Evolutionary conservation across 2,888 invertebrate genomes (phyloP).

Genomic region (Heliconius charithonia): DNA sequence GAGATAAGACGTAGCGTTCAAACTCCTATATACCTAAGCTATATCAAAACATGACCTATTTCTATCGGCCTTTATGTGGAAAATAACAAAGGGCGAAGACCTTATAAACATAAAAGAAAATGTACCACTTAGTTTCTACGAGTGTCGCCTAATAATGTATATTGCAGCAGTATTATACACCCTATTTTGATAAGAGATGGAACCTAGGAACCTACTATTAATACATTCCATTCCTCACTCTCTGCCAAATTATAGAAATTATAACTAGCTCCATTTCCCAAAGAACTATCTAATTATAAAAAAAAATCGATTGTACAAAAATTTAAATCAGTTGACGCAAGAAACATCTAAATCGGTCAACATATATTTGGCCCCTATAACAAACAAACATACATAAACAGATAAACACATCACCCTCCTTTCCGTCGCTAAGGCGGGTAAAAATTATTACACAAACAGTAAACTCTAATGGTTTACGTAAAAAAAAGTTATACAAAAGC

Average conservation of each 20-base stretch:
- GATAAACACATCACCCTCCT: too few species aligned
- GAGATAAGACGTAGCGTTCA: not conserved
- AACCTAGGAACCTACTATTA: too few species aligned
- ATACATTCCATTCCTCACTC: too few species aligned
- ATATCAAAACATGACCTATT: conserved; percentile 21
- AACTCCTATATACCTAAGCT: conserved; percentile 1
- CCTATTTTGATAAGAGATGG: too few species aligned
- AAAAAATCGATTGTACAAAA: too few species aligned
- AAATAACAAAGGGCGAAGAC: conserved; percentile 27
- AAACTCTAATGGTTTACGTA: not conserved
- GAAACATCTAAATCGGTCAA: too few species aligned
- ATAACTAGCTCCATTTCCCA: too few species aligned
- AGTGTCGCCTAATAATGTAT: not conserved
- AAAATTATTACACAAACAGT: not conserved
- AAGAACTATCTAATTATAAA: too few species aligned
- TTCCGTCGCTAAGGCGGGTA: not conserved
- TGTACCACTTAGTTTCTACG: conserved; percentile 12
- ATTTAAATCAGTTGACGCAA: too few species aligned
- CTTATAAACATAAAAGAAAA: conserved; percentile 21
- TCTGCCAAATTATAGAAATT: too few species aligned
- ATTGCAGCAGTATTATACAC: not conserved
- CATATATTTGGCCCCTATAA: too few species aligned
- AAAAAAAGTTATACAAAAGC: not conserved
- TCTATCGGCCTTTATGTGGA: conserved; percentile 19
- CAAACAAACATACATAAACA: too few species aligned